Evolutionary conservation across 2,797 vertebrate genomes (phyloP), one percentile per base, ranked within the genome.

Genomic region (Pipistrellus pygmaeus): DNA sequence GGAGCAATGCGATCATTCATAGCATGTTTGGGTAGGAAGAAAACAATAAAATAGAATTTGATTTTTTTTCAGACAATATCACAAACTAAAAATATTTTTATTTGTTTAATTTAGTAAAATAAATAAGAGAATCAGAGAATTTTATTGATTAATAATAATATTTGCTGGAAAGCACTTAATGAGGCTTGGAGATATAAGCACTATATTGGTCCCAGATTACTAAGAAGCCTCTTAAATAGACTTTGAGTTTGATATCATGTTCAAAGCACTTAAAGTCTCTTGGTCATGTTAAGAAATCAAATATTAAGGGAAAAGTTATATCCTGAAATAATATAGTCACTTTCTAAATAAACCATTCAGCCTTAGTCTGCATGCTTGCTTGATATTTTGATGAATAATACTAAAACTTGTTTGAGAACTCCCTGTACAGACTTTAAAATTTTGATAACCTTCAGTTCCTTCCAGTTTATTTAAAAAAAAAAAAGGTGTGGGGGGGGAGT

Each of bases 141-240:
- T 84, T 57, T 92, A 20, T 87, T 85, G 84, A 84, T 73, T 73
- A 55, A 87, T 82, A 82, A 41, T 41, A 60, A 76, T 93, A 75
- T 82, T 78, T 88, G 77, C 64, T 97, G 85, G 97, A 96, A 94
- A 92, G 68, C 94, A 64, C 38, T 85, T 93, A 90, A 27, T 18
- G 53, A 93, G 73, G 15, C 35, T 81, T 6, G 7, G 76, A 27
- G 91, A 97, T 95, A 44, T 57, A 82, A 75, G 87, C 51, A 48
- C 32, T 66, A 82, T 55, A 69, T 53, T 30, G 51, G 44, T 91
- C 93, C 84, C 88, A 94, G 78, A 53, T 25, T 38, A 73, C n/a
- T 83, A 64, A 96, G 94, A 97, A 97, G 85, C 5, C 60, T 92
- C 60, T 97, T 95, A 78, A 90, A 88, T 27, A 92, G 93, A 93